Percentiles rank a stretch among this genome's conserved stretches.
Conservation (phyloP, 1,140 invertebrate species). For the Orchesella cincta region DNA sequence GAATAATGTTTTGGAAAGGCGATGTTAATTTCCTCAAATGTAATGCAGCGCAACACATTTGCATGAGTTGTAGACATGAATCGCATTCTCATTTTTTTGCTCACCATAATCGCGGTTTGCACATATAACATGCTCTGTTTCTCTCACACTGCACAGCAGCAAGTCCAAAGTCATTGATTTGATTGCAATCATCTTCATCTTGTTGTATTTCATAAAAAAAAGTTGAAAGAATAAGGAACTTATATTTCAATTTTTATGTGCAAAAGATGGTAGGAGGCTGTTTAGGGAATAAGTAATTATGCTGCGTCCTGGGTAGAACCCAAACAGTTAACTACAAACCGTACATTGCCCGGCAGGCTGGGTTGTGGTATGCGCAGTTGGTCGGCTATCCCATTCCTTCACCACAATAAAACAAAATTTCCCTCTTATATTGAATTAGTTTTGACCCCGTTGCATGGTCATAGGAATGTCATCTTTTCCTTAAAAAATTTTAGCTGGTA, state of each 20-base stretch:
- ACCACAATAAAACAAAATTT: too few species aligned
- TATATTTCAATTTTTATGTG: slow-evolving; percentile 29
- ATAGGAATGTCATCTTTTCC: neutral
- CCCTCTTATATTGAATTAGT: too few species aligned
- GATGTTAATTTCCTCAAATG: slow-evolving; percentile 27
- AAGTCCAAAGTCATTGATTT: slow-evolving; percentile 10
- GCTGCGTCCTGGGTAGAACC: slow-evolving; percentile 13
- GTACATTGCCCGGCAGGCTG: slow-evolving; percentile 13
- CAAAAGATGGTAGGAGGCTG: slow-evolving; percentile 23
- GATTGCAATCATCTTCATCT: slow-evolving; percentile 24
- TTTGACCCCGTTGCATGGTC: neutral
- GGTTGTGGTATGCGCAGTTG: neutral
- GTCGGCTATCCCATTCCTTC: neutral
- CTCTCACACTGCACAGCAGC: neutral
- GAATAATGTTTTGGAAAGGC: slow-evolving; percentile 7
- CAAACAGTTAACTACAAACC: neutral
- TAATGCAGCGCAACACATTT: slow-evolving; percentile 27
- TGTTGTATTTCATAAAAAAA: slow-evolving; percentile 28
- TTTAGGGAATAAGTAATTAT: slow-evolving; percentile 33
- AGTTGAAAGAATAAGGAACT: slow-evolving; percentile 10
- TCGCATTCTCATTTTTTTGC: neutral
- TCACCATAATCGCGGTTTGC: too few species aligned
- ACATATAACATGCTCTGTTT: neutral
- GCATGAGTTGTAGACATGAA: slow-evolving; percentile 27
- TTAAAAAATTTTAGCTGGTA: neutral